A percentile compares a stretch with the other conserved stretches of the same genome.
Conservation (phyloP, 2,797 vertebrate species). For the Anolis apletophallus region DNA sequence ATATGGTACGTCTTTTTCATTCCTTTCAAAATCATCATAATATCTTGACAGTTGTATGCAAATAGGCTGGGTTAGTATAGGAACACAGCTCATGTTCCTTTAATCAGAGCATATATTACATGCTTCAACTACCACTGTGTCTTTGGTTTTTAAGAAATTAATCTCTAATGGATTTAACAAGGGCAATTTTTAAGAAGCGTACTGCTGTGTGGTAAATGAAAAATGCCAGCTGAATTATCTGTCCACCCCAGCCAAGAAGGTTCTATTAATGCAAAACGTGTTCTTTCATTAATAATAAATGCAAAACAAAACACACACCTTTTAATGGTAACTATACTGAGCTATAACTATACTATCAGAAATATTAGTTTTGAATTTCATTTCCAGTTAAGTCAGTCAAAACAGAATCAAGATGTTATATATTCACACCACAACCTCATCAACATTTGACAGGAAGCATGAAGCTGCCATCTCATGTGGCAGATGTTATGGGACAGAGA, state of each 20-base stretch:
- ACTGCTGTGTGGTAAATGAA: slow-evolving; percentile 32
- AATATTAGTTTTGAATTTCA: slow-evolving; percentile 40
- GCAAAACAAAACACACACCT: slow-evolving; percentile 16
- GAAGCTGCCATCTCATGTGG: background rate
- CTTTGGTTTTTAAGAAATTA: slow-evolving; percentile 51
- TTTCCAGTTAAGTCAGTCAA: slow-evolving; percentile 57
- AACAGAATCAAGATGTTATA: slow-evolving; percentile 2
- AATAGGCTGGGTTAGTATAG: slow-evolving; percentile 1
- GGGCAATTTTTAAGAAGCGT: slow-evolving; percentile 72
- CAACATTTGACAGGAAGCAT: background rate
- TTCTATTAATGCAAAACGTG: too few species aligned
- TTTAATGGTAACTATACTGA: slow-evolving; percentile 44
- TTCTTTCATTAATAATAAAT: slow-evolving; percentile 53
- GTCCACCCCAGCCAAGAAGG: too few species aligned
- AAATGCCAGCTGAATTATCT: slow-evolving; percentile 39
- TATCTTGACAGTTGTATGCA: background rate
- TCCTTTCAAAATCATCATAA: background rate
- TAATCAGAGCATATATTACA: slow-evolving; percentile 68
- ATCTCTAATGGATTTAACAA: slow-evolving; percentile 57
- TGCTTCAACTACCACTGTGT: slow-evolving; percentile 58
- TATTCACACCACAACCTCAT: too few species aligned
- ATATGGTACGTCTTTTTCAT: background rate
- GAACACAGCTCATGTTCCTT: slow-evolving; percentile 22
- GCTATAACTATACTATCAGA: slow-evolving; percentile 42
- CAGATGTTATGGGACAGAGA: too few species aligned